Evolutionary conservation across 2,113 vertebrate species (phyloP).

Genomic region (Scopus umbretta): DNA sequence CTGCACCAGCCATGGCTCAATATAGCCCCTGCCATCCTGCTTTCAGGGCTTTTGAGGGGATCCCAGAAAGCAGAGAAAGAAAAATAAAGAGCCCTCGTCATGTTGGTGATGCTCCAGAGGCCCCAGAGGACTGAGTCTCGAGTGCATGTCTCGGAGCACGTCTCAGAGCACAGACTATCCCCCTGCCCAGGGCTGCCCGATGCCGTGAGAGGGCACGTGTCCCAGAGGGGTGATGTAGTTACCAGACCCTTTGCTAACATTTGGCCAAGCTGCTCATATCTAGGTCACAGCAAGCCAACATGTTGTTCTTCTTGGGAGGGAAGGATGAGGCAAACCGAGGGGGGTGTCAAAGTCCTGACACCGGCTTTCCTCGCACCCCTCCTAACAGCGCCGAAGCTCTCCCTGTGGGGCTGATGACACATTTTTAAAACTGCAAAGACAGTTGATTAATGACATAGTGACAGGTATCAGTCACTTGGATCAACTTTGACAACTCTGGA

Average conservation of each 20-base stretch:
- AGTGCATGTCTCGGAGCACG: background rate
- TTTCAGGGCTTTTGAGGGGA: background rate
- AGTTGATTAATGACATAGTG: background rate
- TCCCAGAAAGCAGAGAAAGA: background rate
- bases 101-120: background rate
- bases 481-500: background rate
- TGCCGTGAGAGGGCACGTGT: rapidly evolving
- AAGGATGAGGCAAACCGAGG: background rate
- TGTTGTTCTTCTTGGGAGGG: background rate
- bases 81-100: background rate
- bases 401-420: background rate
- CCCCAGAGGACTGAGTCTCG: background rate
- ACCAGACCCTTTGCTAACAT: background rate
- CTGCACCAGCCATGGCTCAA: background rate
- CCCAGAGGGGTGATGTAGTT: background rate
- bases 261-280: background rate
- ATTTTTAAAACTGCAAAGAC: background rate
- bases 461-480: background rate
- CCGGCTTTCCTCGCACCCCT: background rate
- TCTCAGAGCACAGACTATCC: background rate
- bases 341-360: background rate
- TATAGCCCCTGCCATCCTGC: background rate
- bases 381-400: background rate
- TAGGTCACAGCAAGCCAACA: background rate
- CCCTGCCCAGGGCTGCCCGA: background rate